Conservation (phyloP, 1,140 invertebrate species). For the Psilanteris sp. region DNA sequence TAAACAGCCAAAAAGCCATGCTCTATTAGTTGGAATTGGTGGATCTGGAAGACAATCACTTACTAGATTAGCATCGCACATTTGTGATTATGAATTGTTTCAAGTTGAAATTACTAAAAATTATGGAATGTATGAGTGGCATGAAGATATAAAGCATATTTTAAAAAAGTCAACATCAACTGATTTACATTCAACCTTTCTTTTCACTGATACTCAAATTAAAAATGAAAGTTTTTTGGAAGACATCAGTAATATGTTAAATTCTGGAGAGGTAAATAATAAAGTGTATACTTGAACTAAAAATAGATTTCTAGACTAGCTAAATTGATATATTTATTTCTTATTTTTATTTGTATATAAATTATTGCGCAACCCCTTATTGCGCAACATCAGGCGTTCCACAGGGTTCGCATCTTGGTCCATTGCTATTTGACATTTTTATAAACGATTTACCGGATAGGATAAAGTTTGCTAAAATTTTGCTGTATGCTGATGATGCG, state of each 20-base stretch:
- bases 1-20: constrained; percentile 93
- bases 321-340: too few species aligned
- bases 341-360: too few species aligned
- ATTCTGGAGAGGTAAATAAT: constrained; percentile 92
- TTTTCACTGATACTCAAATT: constrained; percentile 95
- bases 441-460: too few species aligned
- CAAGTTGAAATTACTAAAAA: constrained; percentile 94
- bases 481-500: too few species aligned
- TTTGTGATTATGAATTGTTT: constrained; percentile 95
- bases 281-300: too few species aligned
- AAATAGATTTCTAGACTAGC: too few species aligned
- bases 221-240: constrained; percentile 96
- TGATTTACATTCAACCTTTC: constrained; percentile 93
- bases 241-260: constrained; percentile 96
- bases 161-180: constrained; percentile 88
- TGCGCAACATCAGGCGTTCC: too few species aligned
- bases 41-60: constrained; percentile 96
- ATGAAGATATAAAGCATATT: constrained; percentile 92
- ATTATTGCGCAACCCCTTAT: too few species aligned
- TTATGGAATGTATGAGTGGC: constrained; percentile 92
- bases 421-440: too few species aligned
- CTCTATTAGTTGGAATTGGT: constrained; percentile 92
- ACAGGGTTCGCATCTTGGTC: too few species aligned
- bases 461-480: too few species aligned
- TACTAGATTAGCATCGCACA: constrained; percentile 92